Evolutionary conservation across 2,888 invertebrate species (phyloP), one percentile per base, ranked within the genome.

Genomic region (Galerucella nymphaeae): DNA sequence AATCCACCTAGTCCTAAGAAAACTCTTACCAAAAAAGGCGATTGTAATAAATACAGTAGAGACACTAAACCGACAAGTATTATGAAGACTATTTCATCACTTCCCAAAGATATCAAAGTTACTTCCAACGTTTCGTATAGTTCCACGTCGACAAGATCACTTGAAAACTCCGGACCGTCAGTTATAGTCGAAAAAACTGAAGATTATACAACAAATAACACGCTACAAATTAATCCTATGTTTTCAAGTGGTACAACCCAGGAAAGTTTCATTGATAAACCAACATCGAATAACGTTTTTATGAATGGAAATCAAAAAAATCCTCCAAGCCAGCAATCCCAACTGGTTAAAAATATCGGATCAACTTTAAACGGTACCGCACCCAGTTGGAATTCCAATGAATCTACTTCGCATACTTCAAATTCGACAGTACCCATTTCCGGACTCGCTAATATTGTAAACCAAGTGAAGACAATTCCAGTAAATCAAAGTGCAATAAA

Each of bases 91-190:
- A 66, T 74, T 42, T 71, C 74, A 20, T 68, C 67, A 14, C 50
- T 74, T 48, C 74, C 74, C 6, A 74, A 71, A 53, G 74, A 68
- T 41, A 74, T 74, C 30, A 66, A 65, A 48, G 59, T 74, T 16
- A 66, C 23, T 42, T 42, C 73, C n/a, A 53, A n/a, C 18, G 53
- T 18, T 9, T 53, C 53, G 8, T 2, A 18, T 53, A 18, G 16
- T 53, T 53, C 53, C 16, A 10, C 16, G n/a, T 23, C 53, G 8
- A 42, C 59, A 13, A 55, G 45, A 45, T 14, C 3, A 13, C 18
- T 38, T 16, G 14, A 14, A 13, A 62, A 42, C 18, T 5, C 10
- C 20, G 14, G 10, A 42, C 61, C 53, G 8, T 20, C 45, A 41
- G 11, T 14, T 59, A 41, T 20, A 9, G 38, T 59, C 30, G 14